These are phyloP conservation scores for Neodon shergylaensis DNA, from an alignment of 2,113 vertebrate species.

Conservation along the genomic window DNA sequence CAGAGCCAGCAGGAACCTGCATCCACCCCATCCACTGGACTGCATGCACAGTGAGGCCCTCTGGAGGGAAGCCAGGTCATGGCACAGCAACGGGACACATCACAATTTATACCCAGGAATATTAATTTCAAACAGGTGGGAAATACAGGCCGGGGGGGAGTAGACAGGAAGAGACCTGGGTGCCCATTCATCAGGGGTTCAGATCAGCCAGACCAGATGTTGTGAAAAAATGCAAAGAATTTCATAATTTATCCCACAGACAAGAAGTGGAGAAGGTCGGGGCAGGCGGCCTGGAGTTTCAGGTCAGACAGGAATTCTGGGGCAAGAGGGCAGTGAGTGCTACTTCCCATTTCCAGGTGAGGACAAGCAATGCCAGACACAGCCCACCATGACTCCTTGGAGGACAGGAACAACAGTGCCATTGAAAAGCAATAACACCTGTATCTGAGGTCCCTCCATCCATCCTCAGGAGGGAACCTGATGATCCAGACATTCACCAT, in stretches of 20 bases:
- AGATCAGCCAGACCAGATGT: conserved; percentile 81
- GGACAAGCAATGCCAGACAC: background rate
- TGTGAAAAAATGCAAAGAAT: conserved; percentile 83
- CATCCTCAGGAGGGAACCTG: background rate
- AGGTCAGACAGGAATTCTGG: background rate
- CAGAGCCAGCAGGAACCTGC: background rate
- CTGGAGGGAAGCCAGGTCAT: background rate
- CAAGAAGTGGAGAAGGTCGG: conserved; percentile 74
- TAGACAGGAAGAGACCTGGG: conserved; percentile 51
- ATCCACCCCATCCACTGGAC: background rate
- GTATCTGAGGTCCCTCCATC: fast-evolving
- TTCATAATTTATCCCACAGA: conserved; percentile 78
- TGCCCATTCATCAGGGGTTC: conserved; percentile 66
- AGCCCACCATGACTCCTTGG: fast-evolving
- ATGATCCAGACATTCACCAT: fast-evolving
- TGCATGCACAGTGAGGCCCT: background rate
- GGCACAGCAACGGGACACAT: background rate
- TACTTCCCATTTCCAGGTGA: background rate
- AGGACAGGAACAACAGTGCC: background rate
- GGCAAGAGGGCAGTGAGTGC: fast-evolving
- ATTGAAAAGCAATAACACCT: fast-evolving
- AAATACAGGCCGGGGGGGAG: conserved; percentile 1
- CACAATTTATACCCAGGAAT: conserved; percentile 55
- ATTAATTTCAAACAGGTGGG: conserved; percentile 75
- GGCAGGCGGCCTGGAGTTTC: conserved; percentile 61